Evolutionary conservation across 2,113 vertebrate species (phyloP), one percentile per base, ranked within the genome.

Genomic region (Tragelaphus buxtoni): DNA sequence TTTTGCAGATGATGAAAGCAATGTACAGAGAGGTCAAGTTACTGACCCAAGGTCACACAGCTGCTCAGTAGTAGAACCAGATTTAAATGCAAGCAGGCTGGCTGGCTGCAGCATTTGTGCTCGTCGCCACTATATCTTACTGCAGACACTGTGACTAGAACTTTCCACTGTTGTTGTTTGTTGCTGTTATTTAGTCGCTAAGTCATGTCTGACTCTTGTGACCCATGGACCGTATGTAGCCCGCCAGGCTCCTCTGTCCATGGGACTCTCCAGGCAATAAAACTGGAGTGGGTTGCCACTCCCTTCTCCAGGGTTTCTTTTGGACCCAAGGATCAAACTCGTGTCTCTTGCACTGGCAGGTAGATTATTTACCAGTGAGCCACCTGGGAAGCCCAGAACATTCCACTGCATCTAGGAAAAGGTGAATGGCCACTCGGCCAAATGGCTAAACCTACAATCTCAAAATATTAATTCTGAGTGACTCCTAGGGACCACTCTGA

Each of bases 1-100:
- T 93, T 91, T 85, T 97, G 16, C 45, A 94, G 56, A 91, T 10
- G 47, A 89, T 45, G 20, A 32, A 95, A 94, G 39, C 22, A 22
- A 91, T 80, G 17, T 69, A 88, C 45, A 96, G 72, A 63, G 26
- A 94, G 4, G 9, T 18, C 3, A 8, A 58, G 28, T 28, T 56
- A 88, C 42, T 88, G 90, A 77, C 14, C 76, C 17, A 58, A 72
- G 45, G 24, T 56, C 61, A 90, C 80, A 32, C 20, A 81, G n/a
- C 47, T 56, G 7, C 42, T 58, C 51, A 47, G 28, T 26, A 58
- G 42, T 4, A 88, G 76, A 45, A 55, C 20, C 72, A 13, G 35
- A 85, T 39, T 55, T 42, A 79, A 86, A 93, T 2, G 42, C 30
- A 42, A 26, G 39, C 60, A 55, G 42, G 8, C 7, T 53, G 55